phyloP scores from a whole-genome alignment of 2,797 vertebrate genomes.

The Oceanodroma leucorhoa region DNA sequence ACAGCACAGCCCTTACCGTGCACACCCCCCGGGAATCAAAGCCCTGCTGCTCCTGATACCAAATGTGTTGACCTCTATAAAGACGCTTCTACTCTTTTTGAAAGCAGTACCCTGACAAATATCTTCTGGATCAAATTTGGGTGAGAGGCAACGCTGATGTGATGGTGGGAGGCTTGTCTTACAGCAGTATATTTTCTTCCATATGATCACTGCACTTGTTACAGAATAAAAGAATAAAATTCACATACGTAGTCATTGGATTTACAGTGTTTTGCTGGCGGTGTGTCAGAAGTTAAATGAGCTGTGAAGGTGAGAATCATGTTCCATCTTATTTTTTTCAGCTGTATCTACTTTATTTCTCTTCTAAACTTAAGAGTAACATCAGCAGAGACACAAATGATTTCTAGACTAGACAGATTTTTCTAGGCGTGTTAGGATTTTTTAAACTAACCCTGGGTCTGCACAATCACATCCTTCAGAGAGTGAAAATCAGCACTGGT shows the following conservation, averaged over 20 bases:
- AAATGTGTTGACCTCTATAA: neutral
- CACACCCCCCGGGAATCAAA: fast-evolving
- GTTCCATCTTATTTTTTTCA: neutral
- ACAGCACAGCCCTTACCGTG: fast-evolving
- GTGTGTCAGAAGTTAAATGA: neutral
- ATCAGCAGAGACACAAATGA: neutral
- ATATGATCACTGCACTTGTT: neutral
- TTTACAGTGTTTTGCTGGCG: neutral
- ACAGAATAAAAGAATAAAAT: neutral
- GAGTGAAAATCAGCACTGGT: neutral
- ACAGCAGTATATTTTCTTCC: neutral
- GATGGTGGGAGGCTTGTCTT: neutral
- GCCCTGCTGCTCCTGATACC: fast-evolving
- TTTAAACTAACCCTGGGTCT: neutral
- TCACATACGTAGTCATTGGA: fast-evolving
- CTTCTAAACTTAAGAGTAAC: neutral
- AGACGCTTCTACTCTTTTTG: fast-evolving
- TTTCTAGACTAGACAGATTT: neutral
- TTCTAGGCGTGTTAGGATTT: neutral
- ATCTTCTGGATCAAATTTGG: neutral
- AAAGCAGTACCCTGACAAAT: neutral
- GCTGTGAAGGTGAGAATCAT: neutral
- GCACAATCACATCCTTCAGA: neutral
- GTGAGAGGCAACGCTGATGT: neutral
- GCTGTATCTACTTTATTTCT: neutral